phyloP scores from a whole-genome alignment of 2,888 invertebrate species.

The Sarcophaga rosellei region DNA sequence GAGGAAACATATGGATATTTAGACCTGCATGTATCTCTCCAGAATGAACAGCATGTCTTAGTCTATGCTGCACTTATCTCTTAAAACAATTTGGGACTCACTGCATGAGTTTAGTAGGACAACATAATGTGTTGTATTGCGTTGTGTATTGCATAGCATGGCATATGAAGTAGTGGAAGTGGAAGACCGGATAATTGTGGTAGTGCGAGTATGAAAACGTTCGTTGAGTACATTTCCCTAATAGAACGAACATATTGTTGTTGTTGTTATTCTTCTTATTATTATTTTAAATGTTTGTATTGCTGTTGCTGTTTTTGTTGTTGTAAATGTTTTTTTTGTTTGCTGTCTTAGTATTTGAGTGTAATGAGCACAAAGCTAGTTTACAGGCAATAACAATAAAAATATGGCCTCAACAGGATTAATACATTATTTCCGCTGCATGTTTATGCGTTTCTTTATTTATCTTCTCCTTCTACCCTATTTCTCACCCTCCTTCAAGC shows the following conservation, averaged over 20 bases:
- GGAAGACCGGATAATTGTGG: too few species aligned
- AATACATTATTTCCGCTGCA: slow-evolving; percentile 77
- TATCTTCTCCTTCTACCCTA: slow-evolving; percentile 11
- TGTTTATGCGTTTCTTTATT: slow-evolving; percentile 61
- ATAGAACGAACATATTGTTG: neutral
- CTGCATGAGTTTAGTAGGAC: too few species aligned
- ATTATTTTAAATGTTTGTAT: neutral
- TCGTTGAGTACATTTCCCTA: neutral
- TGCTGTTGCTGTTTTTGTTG: neutral
- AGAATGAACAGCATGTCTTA: too few species aligned
- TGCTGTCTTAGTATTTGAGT: slow-evolving; percentile 24
- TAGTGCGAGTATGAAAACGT: too few species aligned
- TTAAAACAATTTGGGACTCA: too few species aligned
- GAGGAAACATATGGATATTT: too few species aligned
- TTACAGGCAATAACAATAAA: slow-evolving; percentile 77
- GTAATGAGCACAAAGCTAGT: slow-evolving; percentile 59
- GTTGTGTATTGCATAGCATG: too few species aligned
- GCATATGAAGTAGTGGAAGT: too few species aligned
- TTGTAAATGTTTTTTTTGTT: slow-evolving; percentile 5
- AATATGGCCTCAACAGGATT: slow-evolving; percentile 81
- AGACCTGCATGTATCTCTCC: too few species aligned
- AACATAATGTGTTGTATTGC: too few species aligned
- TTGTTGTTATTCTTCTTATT: neutral
- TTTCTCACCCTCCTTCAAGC: too few species aligned
- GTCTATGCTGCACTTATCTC: too few species aligned